These are phyloP conservation scores for Plebejus melissa DNA, from an alignment of 2,888 invertebrate genomes.

Conservation along the genomic window DNA sequence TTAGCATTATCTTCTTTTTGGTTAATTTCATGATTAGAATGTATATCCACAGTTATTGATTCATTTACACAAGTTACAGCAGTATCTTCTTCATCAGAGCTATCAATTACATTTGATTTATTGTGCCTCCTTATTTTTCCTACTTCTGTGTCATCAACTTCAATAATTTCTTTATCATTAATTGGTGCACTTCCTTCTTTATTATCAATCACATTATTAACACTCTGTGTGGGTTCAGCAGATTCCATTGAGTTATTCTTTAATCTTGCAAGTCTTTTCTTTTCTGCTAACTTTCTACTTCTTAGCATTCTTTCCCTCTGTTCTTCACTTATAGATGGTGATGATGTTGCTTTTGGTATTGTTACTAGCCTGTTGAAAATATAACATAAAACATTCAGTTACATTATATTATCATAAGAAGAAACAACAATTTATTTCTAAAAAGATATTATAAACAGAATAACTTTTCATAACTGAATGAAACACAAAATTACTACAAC, in stretches of 20 bases:
- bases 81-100: conserved; percentile 44
- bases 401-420: neutral
- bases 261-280: conserved; percentile 78
- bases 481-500: neutral
- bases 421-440: neutral
- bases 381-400: neutral
- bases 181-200: neutral
- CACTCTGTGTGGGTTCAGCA: neutral
- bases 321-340: conserved; percentile 77
- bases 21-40: conserved; percentile 29
- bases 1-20: conserved; percentile 29
- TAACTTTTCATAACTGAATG: neutral
- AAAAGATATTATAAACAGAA: no score
- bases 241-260: conserved; percentile 44
- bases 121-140: conserved; percentile 39
- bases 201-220: conserved; percentile 2
- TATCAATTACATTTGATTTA: conserved; percentile 42
- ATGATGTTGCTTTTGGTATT: conserved; percentile 65
- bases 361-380: conserved; percentile 49
- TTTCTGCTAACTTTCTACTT: conserved; percentile 83
- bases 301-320: conserved; percentile 83
- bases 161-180: neutral
- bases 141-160: conserved; percentile 28
- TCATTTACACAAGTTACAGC: conserved; percentile 37
- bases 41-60: conserved; percentile 41